Conservation (phyloP, 2,113 vertebrate species). For the Carassius auratus region DNA sequence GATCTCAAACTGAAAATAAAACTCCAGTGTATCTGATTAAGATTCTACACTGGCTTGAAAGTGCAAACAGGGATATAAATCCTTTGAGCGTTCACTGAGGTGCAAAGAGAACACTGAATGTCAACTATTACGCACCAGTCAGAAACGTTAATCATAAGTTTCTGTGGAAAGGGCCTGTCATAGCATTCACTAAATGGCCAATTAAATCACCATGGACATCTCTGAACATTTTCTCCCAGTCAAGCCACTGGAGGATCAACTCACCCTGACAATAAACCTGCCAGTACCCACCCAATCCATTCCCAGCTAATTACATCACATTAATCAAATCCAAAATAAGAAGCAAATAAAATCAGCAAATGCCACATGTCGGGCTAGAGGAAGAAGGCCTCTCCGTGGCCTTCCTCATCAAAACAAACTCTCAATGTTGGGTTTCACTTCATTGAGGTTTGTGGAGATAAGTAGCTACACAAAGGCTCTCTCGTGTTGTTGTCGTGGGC, state of each 20-base stretch:
- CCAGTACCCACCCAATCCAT: conserved; percentile 36
- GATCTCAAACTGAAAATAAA: background rate
- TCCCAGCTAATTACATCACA: conserved; percentile 43
- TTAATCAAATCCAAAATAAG: conserved; percentile 50
- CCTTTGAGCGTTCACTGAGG: background rate
- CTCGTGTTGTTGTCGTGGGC: conserved; percentile 10
- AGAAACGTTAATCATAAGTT: conserved; percentile 2
- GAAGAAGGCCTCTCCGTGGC: background rate
- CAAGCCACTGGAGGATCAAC: background rate
- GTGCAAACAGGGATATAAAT: conserved; percentile 13
- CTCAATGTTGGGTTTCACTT: background rate
- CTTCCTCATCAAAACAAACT: conserved; percentile 39
- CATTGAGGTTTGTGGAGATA: conserved; percentile 39
- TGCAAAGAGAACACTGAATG: conserved; percentile 10
- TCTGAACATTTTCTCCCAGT: conserved; percentile 39
- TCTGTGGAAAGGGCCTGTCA: conserved; percentile 33
- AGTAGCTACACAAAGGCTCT: conserved; percentile 35
- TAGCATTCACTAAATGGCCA: conserved; percentile 1
- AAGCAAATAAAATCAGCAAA: conserved; percentile 38
- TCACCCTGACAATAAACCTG: conserved; percentile 24
- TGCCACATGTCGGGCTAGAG: conserved; percentile 13
- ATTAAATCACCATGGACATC: conserved; percentile 46
- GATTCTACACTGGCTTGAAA: background rate
- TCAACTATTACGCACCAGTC: conserved; percentile 11
- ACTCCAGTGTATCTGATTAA: background rate